Evolutionary conservation across 2,888 invertebrate species (phyloP), one percentile per base, ranked within the genome.

Genomic region (Idaea dimidiata): DNA sequence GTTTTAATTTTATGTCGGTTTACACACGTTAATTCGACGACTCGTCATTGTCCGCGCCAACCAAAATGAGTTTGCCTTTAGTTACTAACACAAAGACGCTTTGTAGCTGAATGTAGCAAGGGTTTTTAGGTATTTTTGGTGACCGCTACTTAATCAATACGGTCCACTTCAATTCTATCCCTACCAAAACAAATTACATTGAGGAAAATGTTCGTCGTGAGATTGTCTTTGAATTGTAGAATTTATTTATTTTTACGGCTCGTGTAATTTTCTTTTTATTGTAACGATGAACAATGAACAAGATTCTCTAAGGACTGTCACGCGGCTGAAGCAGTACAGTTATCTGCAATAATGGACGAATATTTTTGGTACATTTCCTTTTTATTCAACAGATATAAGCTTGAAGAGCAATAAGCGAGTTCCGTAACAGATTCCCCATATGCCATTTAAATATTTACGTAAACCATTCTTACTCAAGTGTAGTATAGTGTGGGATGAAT

Each of bases 191-290:
- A 68, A 66, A 69, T 67, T 66, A 62, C 65, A 64, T 60, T 62
- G 62, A 71, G 69, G 67, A 68, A 69, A 70, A 68, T 60, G 61
- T 62, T 56, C 58, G 54, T 56, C 59, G 54, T 57, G 7, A 65
- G 60, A 66, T 66, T 65, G 66, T 65, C 59, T 71, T 62, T 67
- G 66, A 67, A 67, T 66, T 60, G 66, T 64, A 67, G 64, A 65
- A 66, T 68, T 69, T 66, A 65, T 70, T 68, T 71, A 66, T 67
- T 67, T 69, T 70, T 68, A 71, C 69, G 65, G 61, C 62, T 64
- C 63, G 62, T 63, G 66, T 72, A 67, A 68, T 72, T 72, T 72
- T 70, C 64, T 68, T 70, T 70, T 68, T 68, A 68, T 66, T 71
- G 64, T 70, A 67, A 66, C 67, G 64, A 67, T 66, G 71, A 69